Evolutionary conservation across 2,113 vertebrate species (phyloP).

Genomic region (Syngnathus floridae): DNA sequence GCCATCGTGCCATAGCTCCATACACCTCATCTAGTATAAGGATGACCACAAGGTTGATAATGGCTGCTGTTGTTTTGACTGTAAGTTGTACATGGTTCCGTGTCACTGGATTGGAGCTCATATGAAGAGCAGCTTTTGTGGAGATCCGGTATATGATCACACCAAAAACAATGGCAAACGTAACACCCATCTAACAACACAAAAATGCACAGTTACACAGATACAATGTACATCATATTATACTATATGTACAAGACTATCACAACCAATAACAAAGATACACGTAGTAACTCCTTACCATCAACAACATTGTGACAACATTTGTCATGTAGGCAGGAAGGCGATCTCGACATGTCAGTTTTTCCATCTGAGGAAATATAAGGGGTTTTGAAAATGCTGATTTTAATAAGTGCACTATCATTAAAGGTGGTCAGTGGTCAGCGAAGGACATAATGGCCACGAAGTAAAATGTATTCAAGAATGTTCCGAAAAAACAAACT

Average conservation of each 20-base stretch:
- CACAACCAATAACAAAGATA: neutral
- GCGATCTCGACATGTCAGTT: constrained; percentile 88
- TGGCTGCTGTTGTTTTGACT: constrained; percentile 91
- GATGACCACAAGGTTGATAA: constrained; percentile 96
- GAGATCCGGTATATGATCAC: constrained; percentile 96
- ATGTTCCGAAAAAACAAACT: too few relatives aligned
- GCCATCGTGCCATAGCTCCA: constrained; percentile 88
- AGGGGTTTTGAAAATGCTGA: neutral
- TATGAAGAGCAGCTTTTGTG: constrained; percentile 85
- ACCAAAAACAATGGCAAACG: constrained; percentile 92
- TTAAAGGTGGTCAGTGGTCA: too few relatives aligned
- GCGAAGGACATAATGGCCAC: too few relatives aligned
- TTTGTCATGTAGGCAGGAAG: constrained; percentile 92
- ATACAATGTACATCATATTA: neutral
- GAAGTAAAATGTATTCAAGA: too few relatives aligned
- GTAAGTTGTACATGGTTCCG: constrained; percentile 85
- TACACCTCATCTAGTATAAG: constrained; percentile 96
- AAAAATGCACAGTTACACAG: neutral
- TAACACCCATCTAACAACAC: constrained; percentile 81
- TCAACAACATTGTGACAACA: constrained; percentile 87
- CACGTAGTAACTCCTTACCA: constrained; percentile 73
- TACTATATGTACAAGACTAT: neutral
- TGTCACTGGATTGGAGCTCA: constrained; percentile 85
- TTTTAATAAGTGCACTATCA: neutral
- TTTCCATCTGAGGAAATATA: constrained; percentile 77